Evolutionary conservation across 2,797 vertebrate species (phyloP).

Genomic region (Chloroceryle inda): DNA sequence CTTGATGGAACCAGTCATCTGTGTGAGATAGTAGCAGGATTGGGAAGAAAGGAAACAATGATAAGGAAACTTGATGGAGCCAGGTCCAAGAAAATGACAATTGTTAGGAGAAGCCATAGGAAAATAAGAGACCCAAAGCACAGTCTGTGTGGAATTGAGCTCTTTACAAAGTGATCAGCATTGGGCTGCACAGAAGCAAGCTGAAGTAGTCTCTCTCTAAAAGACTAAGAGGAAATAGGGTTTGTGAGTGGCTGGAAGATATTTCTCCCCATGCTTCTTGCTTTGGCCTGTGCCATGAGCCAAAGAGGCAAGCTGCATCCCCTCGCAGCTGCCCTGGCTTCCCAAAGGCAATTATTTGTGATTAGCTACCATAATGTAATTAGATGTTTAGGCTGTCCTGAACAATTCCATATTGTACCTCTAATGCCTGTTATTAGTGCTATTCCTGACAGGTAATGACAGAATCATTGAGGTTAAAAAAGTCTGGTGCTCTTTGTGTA

Average conservation of each 20-base stretch:
- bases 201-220: not conserved
- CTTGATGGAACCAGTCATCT: not conserved
- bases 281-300: not conserved
- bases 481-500: not conserved
- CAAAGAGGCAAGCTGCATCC: not conserved
- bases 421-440: not conserved
- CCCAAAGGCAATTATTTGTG: not conserved
- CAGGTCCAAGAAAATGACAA: not conserved
- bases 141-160: not conserved
- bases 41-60: not conserved
- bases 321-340: not conserved
- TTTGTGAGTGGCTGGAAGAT: not conserved
- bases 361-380: conserved; percentile 4
- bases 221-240: not conserved
- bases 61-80: not conserved
- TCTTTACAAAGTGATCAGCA: not conserved
- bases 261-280: not conserved
- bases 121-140: not conserved
- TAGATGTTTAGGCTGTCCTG: conserved; percentile 9
- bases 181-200: not conserved
- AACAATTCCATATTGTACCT: not conserved
- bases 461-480: conserved; percentile 4
- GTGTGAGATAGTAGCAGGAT: not conserved
- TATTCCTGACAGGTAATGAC: conserved; percentile 12
- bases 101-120: not conserved